A percentile compares a stretch with the other conserved stretches of the same genome.
These are phyloP conservation scores for Torymus auratus DNA, from an alignment of 2,888 invertebrate species.

Conservation along the genomic window DNA sequence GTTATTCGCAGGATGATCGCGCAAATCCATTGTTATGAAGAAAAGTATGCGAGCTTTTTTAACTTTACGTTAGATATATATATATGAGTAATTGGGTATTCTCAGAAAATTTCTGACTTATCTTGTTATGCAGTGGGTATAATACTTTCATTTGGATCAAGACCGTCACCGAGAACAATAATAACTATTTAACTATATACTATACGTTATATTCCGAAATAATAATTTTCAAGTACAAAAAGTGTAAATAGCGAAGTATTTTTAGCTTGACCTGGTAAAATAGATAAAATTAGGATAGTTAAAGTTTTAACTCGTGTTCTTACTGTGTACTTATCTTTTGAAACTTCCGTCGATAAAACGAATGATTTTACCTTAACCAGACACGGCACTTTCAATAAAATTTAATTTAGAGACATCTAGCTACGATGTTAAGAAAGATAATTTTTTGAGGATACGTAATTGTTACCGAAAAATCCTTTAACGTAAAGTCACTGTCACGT, in stretches of 20 bases:
- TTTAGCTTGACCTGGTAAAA: no score
- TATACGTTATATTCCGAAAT: no score
- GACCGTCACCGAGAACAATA: no score
- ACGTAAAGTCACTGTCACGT: constrained; percentile 22
- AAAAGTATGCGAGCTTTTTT: constrained; percentile 48
- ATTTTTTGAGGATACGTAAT: constrained; percentile 38
- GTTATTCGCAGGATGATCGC: constrained; percentile 25
- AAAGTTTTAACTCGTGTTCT: neutral
- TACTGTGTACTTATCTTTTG: neutral
- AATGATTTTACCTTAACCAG: no score
- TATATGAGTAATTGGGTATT: constrained; percentile 29
- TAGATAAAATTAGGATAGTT: neutral
- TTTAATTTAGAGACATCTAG: no score
- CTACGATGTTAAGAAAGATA: neutral
- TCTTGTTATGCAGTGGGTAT: neutral
- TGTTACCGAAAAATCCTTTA: constrained; percentile 16
- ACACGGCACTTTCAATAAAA: no score
- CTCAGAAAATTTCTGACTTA: constrained; percentile 23
- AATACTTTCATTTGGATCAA: neutral
- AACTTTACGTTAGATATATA: constrained; percentile 22
- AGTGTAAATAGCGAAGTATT: no score
- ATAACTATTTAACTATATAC: no score
- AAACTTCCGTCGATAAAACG: no score
- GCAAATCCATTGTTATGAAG: constrained; percentile 49
- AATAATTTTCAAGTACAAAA: no score